Conservation (phyloP, 2,113 vertebrate genomes). For the Mystacornis crossleyi region DNA sequence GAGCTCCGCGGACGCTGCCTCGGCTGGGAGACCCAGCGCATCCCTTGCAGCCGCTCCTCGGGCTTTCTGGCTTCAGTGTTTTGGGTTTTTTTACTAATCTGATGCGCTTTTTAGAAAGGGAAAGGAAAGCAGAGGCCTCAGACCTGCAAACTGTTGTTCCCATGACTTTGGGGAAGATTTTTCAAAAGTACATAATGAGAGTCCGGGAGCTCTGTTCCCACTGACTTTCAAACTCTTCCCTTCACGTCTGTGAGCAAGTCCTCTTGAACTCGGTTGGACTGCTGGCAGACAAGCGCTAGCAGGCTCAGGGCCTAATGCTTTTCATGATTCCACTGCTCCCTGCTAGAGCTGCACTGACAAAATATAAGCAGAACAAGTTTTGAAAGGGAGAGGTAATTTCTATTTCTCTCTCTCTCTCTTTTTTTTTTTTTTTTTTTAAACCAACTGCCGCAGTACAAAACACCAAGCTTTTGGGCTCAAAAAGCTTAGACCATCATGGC, state of each 20-base stretch:
- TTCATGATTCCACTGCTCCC: not conserved
- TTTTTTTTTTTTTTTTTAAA: not conserved
- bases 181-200: not conserved
- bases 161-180: not conserved
- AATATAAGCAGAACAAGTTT: not conserved
- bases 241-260: not conserved
- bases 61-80: not conserved
- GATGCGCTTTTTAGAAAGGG: not conserved
- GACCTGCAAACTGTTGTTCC: not conserved
- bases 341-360: not conserved
- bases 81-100: not conserved
- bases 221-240: constrained; percentile 5
- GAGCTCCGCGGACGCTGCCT: not conserved
- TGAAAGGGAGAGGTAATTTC: constrained; percentile 25
- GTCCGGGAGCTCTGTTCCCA: not conserved
- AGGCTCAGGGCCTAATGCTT: constrained; percentile 51
- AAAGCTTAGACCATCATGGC: not conserved
- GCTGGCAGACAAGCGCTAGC: not conserved
- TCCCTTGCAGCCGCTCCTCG: not conserved
- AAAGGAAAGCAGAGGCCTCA: not conserved
- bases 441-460: not conserved
- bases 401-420: not conserved
- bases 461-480: not conserved
- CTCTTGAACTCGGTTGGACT: not conserved
- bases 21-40: not conserved